These are phyloP conservation scores for Calliphora vicina DNA, from an alignment of 1,140 invertebrate genomes.

Conservation along the genomic window DNA sequence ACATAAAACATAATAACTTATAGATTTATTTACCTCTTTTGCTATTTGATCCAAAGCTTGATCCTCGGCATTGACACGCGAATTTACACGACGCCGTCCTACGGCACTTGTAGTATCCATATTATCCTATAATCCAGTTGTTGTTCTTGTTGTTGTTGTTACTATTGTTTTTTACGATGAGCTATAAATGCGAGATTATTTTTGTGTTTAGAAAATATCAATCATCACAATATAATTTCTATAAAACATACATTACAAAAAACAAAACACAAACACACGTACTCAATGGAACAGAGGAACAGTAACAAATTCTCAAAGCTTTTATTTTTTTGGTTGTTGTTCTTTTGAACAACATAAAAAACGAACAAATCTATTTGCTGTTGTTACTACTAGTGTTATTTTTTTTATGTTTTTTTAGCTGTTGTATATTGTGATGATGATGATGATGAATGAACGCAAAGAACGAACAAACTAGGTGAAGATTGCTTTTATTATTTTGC, in stretches of 20 bases:
- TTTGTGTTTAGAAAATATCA: neutral
- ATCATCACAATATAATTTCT: neutral
- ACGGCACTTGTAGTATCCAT: slow-evolving; percentile 72
- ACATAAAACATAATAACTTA: too few relatives aligned
- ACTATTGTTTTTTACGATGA: neutral
- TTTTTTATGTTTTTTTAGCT: neutral
- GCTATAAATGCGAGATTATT: slow-evolving; percentile 3
- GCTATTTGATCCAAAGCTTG: slow-evolving; percentile 89
- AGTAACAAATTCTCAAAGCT: neutral
- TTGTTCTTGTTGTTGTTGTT: neutral
- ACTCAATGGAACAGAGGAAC: neutral
- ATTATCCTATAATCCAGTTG: neutral
- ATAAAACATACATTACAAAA: neutral
- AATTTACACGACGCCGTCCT: slow-evolving; percentile 74
- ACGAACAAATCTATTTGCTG: neutral
- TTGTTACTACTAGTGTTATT: neutral
- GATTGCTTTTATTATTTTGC: neutral
- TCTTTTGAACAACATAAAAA: neutral
- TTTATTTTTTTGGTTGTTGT: neutral
- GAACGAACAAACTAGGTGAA: slow-evolving; percentile 11
- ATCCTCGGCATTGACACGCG: slow-evolving; percentile 83
- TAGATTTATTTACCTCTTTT: slow-evolving; percentile 75
- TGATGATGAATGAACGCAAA: neutral
- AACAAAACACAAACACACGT: neutral
- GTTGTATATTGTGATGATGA: neutral